A percentile compares a stretch with the other conserved stretches of the same genome.
phyloP scores from a whole-genome alignment of 2,113 vertebrate species.

The Antennarius striatus region DNA sequence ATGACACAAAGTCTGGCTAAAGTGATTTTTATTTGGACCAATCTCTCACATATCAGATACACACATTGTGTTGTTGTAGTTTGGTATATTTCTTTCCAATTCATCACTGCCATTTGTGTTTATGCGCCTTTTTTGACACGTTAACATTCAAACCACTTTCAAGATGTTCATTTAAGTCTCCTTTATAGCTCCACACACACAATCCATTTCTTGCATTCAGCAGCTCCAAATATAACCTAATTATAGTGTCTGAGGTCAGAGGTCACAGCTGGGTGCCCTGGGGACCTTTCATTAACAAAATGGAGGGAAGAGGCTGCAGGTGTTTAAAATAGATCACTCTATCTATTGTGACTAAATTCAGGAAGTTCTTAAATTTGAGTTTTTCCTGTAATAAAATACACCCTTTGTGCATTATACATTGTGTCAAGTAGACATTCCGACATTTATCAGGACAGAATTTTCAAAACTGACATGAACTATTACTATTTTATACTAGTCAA shows the following conservation, averaged over 20 bases:
- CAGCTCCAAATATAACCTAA: conserved; percentile 63
- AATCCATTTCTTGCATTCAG: conserved; percentile 28
- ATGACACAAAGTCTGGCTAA: not conserved
- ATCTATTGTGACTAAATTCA: conserved; percentile 18
- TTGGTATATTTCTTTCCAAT: not conserved
- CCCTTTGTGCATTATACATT: not conserved
- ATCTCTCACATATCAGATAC: too few species aligned
- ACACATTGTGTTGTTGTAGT: not conserved
- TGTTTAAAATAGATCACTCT: conserved; percentile 40
- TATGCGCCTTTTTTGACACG: conserved; percentile 8
- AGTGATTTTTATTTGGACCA: too few species aligned
- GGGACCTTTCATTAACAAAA: conserved; percentile 64
- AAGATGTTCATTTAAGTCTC: conserved; percentile 4
- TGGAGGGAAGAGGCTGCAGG: conserved; percentile 67
- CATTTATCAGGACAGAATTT: not conserved
- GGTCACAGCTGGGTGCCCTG: conserved; percentile 72
- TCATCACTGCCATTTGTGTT: not conserved
- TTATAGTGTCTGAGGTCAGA: conserved; percentile 67
- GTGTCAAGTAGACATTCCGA: not conserved
- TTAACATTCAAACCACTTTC: not conserved
- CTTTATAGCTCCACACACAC: conserved; percentile 3
- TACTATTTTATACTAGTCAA: too few species aligned
- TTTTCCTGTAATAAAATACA: not conserved
- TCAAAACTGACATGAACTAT: too few species aligned
- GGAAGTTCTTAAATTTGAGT: not conserved